These are phyloP conservation scores for Pampusana beccarii DNA, from an alignment of 2,113 vertebrate species.

Conservation along the genomic window DNA sequence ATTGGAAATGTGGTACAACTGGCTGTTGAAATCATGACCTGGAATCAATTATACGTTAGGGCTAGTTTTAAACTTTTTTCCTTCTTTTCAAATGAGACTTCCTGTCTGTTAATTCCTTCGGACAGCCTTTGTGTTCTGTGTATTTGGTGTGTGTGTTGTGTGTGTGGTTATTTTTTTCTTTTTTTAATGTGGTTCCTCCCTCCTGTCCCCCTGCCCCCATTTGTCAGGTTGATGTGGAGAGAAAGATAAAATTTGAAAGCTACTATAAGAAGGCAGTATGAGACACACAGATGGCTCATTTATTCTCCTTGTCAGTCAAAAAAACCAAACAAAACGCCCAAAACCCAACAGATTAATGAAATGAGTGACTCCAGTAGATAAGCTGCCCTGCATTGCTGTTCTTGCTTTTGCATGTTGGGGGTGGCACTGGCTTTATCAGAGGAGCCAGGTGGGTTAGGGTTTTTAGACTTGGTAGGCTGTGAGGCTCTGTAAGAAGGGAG, in stretches of 20 bases:
- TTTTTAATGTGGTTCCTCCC: no score
- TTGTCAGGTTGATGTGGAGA: background rate
- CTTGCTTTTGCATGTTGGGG: background rate
- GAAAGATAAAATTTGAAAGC: background rate
- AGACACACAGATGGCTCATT: background rate
- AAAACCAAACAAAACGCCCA: background rate
- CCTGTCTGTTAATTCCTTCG: background rate
- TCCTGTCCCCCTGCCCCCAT: background rate
- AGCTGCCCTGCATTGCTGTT: background rate
- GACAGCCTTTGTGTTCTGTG: background rate
- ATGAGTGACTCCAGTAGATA: background rate
- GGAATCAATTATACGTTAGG: conserved; percentile 4
- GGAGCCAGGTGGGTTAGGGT: no score
- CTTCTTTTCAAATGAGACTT: background rate
- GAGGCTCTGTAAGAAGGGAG: background rate
- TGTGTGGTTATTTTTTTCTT: background rate
- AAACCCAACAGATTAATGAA: no score
- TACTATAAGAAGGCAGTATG: background rate
- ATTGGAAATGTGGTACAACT: background rate
- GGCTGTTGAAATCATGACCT: background rate
- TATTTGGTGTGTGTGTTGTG: background rate
- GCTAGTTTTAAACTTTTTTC: background rate
- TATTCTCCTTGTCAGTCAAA: background rate
- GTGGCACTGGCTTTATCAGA: background rate
- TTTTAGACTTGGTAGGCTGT: background rate